Evolutionary conservation across 2,797 vertebrate genomes (phyloP).

Genomic region (Acanthurus lineatus): DNA sequence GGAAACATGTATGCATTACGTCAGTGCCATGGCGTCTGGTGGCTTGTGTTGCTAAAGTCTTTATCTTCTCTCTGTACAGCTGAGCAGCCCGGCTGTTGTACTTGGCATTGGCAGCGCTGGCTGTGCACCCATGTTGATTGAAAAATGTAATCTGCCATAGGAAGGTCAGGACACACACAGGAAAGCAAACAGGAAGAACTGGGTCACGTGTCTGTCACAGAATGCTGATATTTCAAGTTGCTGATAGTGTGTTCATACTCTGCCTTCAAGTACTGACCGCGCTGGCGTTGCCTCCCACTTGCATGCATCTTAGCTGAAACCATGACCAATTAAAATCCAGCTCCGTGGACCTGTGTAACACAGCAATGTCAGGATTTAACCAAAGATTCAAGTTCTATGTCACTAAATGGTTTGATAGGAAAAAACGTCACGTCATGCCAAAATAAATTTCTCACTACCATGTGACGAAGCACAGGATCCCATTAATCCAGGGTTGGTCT

Average conservation of each 20-base stretch:
- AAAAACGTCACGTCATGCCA: background rate
- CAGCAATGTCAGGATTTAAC: background rate
- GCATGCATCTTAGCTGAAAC: conserved; percentile 98
- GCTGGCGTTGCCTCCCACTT: conserved; percentile 94
- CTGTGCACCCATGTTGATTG: conserved; percentile 90
- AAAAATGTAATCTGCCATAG: conserved; percentile 89
- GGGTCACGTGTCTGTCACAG: background rate
- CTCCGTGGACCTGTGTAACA: conserved; percentile 91
- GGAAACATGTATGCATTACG: conserved; percentile 73
- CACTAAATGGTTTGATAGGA: background rate
- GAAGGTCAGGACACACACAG: conserved; percentile 10
- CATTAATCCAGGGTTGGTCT: background rate
- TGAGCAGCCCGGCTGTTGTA: conserved; percentile 93
- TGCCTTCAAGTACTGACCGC: conserved; percentile 85
- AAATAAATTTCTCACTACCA: conserved; percentile 4
- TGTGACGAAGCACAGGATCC: background rate
- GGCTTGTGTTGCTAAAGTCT: conserved; percentile 90
- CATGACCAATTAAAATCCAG: conserved; percentile 98
- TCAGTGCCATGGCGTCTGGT: conserved; percentile 92
- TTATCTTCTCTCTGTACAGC: conserved; percentile 94
- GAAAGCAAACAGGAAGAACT: background rate
- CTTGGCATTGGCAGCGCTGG: conserved; percentile 91
- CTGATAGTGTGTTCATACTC: background rate
- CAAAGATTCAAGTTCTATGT: background rate
- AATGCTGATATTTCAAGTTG: background rate